These are phyloP conservation scores for Leucosticte australis DNA, from an alignment of 2,113 vertebrate species.

Conservation along the genomic window DNA sequence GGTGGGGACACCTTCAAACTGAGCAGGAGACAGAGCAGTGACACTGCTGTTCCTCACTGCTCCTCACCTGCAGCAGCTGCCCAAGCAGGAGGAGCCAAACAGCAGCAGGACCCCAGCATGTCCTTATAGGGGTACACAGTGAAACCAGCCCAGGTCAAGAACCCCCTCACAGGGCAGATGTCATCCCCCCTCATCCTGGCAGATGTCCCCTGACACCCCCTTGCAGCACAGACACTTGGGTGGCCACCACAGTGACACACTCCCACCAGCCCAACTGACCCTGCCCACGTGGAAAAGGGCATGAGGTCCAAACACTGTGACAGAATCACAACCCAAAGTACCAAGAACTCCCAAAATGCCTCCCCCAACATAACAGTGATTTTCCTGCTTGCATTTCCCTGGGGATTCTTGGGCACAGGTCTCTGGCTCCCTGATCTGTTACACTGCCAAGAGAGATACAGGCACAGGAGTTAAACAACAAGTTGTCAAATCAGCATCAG, in stretches of 20 bases:
- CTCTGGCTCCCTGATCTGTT: not conserved
- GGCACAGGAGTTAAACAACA: not conserved
- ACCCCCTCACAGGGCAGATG: not conserved
- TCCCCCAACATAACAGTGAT: rapidly evolving
- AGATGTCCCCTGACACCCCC: not conserved
- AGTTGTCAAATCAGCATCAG: not conserved
- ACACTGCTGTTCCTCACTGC: not conserved
- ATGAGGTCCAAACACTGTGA: not conserved
- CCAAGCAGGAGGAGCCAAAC: not conserved
- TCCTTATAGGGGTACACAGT: rapidly evolving
- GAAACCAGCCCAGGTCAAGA: not conserved
- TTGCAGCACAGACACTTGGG: not conserved
- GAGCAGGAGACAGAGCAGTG: conserved; percentile 42
- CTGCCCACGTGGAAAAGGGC: not conserved
- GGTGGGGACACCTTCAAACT: conserved; percentile 98
- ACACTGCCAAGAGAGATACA: not conserved
- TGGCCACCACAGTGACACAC: not conserved
- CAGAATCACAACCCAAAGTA: not conserved
- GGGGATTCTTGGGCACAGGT: not conserved
- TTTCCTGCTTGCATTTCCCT: not conserved
- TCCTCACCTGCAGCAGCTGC: not conserved
- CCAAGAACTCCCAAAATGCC: not conserved
- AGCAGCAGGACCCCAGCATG: not conserved
- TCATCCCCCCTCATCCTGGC: not conserved
- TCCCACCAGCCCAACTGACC: not conserved